These are phyloP conservation scores for Drosophila macrospina DNA, from an alignment of 2,888 invertebrate species.

Conservation along the genomic window DNA sequence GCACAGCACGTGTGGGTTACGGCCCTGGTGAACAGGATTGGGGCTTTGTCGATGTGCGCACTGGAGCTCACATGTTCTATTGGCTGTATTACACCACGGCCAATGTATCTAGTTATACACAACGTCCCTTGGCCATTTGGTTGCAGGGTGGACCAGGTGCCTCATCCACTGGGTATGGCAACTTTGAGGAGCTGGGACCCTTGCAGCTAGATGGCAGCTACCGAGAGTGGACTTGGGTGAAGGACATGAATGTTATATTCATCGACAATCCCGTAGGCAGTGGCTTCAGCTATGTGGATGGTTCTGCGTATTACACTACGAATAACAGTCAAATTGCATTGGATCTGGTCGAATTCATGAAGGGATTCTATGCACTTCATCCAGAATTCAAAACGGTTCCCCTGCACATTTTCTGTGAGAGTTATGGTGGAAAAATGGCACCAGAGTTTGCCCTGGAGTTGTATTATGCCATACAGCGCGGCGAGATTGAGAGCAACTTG, in stretches of 20 bases:
- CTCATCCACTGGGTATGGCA: slow-evolving; percentile 93
- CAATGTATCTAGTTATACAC: slow-evolving; percentile 87
- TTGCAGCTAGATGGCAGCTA: slow-evolving; percentile 88
- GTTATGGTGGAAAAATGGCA: slow-evolving; percentile 97
- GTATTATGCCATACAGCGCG: slow-evolving; percentile 88
- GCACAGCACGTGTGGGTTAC: slow-evolving; percentile 84
- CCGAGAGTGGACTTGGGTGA: slow-evolving; percentile 92
- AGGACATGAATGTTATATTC: slow-evolving; percentile 92
- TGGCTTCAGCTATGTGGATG: slow-evolving; percentile 93
- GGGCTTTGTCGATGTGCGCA: slow-evolving; percentile 90
- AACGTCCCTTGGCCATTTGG: slow-evolving; percentile 94
- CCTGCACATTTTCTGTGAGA: slow-evolving; percentile 94
- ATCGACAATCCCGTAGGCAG: slow-evolving; percentile 96
- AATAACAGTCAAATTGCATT: slow-evolving; percentile 89
- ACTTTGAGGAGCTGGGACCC: slow-evolving; percentile 94
- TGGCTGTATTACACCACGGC: slow-evolving; percentile 93
- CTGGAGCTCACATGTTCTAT: slow-evolving; percentile 93
- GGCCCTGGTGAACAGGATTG: slow-evolving; percentile 90
- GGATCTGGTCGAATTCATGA: slow-evolving; percentile 91
- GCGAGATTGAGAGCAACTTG: slow-evolving; percentile 89
- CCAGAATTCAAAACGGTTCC: slow-evolving; percentile 91
- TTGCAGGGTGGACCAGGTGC: slow-evolving; percentile 94
- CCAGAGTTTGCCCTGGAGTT: slow-evolving; percentile 90
- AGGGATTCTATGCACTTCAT: slow-evolving; percentile 88
- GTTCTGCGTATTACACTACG: slow-evolving; percentile 85